These are phyloP conservation scores for Sceloporus tristichus DNA, from an alignment of 2,113 vertebrate species.

Conservation along the genomic window DNA sequence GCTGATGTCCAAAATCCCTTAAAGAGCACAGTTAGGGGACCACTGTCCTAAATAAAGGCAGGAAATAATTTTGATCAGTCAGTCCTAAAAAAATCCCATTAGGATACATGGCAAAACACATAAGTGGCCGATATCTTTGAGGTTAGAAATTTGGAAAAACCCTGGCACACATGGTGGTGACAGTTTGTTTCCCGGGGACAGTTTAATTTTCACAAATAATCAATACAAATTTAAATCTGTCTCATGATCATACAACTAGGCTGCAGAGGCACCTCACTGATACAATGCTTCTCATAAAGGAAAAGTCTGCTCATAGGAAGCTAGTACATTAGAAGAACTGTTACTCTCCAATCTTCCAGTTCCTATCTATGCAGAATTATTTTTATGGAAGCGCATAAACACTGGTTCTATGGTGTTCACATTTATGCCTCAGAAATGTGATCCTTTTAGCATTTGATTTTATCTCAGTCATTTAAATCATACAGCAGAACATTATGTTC, in stretches of 20 bases:
- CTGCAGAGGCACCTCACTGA: background rate
- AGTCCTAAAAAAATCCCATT: background rate
- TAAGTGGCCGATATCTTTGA: background rate
- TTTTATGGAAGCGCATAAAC: background rate
- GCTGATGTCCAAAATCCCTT: no score
- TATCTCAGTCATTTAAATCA: background rate
- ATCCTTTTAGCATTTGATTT: background rate
- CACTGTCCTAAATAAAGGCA: background rate
- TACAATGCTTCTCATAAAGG: background rate
- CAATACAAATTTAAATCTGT: background rate
- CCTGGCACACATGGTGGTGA: background rate
- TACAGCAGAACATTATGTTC: background rate
- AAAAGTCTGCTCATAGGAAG: background rate
- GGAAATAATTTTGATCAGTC: background rate
- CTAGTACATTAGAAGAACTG: background rate
- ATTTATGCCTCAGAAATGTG: background rate
- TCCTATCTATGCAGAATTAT: background rate
- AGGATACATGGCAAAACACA: background rate
- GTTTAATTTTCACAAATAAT: background rate
- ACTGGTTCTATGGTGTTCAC: background rate
- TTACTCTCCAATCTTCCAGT: background rate
- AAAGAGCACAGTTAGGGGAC: no score
- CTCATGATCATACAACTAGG: background rate
- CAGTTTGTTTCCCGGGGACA: background rate
- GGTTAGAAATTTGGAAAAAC: constrained; percentile 9